Conservation (phyloP, 2,888 invertebrate genomes). For the Andrena haemorrhoa region DNA sequence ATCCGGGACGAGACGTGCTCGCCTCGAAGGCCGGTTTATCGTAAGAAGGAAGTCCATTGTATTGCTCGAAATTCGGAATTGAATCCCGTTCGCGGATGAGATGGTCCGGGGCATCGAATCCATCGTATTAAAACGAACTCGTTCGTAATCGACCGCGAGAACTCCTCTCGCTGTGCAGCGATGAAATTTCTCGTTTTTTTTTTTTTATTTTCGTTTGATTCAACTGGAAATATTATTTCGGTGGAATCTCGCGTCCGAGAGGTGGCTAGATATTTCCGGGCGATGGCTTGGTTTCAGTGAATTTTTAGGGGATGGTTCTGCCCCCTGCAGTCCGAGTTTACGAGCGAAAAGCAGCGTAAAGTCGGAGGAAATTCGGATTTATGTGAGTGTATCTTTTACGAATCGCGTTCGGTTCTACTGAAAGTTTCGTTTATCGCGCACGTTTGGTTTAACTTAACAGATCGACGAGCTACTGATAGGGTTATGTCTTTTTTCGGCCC, state of each 20-base stretch:
- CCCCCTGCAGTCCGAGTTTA: conserved; percentile 1
- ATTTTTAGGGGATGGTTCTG: conserved; percentile 3
- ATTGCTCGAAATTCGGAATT: conserved; percentile 22
- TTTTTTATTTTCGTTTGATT: not conserved
- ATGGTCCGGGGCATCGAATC: not conserved
- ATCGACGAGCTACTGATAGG: too few relatives aligned
- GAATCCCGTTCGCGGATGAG: not conserved
- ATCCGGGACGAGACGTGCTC: conserved; percentile 16
- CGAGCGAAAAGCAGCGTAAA: not conserved
- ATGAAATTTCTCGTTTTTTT: not conserved
- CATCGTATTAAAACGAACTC: not conserved
- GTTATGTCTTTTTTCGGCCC: too few relatives aligned
- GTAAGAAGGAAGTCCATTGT: not conserved
- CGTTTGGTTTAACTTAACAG: too few relatives aligned
- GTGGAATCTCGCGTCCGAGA: not conserved
- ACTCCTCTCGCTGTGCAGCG: not conserved
- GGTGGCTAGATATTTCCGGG: not conserved
- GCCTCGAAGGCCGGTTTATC: conserved; percentile 13
- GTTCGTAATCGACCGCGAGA: conserved; percentile 22
- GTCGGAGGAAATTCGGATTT: conserved; percentile 9
- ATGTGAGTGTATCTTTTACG: conserved; percentile 9
- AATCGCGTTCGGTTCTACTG: not conserved
- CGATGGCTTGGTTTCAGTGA: conserved; percentile 7
- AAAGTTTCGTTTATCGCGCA: not conserved
- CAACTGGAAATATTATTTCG: conserved; percentile 19